Percentiles rank a stretch among this genome's conserved stretches.
These are phyloP conservation scores for Polia nebulosa DNA, from an alignment of 2,888 invertebrate genomes.

Conservation along the genomic window DNA sequence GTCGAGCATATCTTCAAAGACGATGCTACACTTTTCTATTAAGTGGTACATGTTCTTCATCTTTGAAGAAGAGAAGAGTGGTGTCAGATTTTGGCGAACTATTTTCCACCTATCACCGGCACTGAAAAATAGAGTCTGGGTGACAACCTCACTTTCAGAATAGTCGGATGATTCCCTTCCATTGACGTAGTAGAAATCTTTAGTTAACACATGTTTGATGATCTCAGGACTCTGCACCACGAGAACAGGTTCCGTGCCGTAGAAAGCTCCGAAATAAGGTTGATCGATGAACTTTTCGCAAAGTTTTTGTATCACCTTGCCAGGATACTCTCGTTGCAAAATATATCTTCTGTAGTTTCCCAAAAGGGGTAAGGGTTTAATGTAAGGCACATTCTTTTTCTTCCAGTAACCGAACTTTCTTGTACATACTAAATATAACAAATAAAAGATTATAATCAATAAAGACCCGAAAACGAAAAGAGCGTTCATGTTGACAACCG, in stretches of 20 bases:
- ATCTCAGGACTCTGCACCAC: slow-evolving; percentile 75
- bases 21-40: slow-evolving; percentile 69
- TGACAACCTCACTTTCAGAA: slow-evolving; percentile 67
- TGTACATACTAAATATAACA: slow-evolving; percentile 42
- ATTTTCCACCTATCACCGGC: slow-evolving; percentile 79
- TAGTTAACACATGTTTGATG: slow-evolving; percentile 72
- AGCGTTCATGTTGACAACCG: slow-evolving; percentile 41
- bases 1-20: slow-evolving; percentile 70
- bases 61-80: slow-evolving; percentile 78
- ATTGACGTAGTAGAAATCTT: slow-evolving; percentile 78
- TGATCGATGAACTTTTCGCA: slow-evolving; percentile 70
- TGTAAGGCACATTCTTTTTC: slow-evolving; percentile 69
- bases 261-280: slow-evolving; percentile 78
- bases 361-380: slow-evolving; percentile 70
- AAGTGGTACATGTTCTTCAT: slow-evolving; percentile 81
- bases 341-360: slow-evolving; percentile 77
- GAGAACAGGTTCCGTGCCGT: slow-evolving; percentile 77
- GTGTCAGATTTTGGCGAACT: slow-evolving; percentile 76
- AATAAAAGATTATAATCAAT: slow-evolving; percentile 36
- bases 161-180: slow-evolving; percentile 75
- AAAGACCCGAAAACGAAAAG: slow-evolving; percentile 37
- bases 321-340: slow-evolving; percentile 65
- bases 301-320: slow-evolving; percentile 65
- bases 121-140: slow-evolving; percentile 73
- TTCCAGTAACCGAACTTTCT: slow-evolving; percentile 74